Base-by-base conservation (phyloP, 1,140 invertebrate species). In the Cyclina sinensis region DNA sequence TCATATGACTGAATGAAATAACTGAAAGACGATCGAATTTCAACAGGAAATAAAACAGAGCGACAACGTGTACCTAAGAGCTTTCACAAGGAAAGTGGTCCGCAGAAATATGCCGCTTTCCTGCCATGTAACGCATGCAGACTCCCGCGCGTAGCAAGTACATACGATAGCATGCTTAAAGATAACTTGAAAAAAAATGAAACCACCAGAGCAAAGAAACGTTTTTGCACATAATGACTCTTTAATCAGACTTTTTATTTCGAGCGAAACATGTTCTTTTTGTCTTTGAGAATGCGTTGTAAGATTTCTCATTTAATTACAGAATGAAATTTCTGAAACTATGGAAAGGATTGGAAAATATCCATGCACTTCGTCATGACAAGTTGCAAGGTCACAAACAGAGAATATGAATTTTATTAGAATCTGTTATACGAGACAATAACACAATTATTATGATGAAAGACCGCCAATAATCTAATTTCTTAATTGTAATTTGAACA, bases 11-110 rank as follows among this genome's bases (percentile, higher is more conserved):
- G 37, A 65, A 82, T 43, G 27, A 32, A 68, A 65, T 82, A 18
- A 68, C 43, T 65, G 37, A 82, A 46, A 39, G 21, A 30, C 7
- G 27, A 82, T 82, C 57, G 80, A 82, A 65, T 82, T 82, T 65
- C 80, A 48, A 79, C 54, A 9, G 24, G 14, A 27, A 79, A 27
- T 16, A 12, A 16, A 16, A 46, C 30, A 54, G 7, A 54, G 46
- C 27, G 16, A 79, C 27, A 51, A 32, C 30, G 35, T 57, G 54
- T 54, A 30, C n/a, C 16, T 43, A 7, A 4, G 43, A 43, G 43
- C 43, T 43, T 43, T 43, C 14, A 43, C 43, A 43, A 14, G 4
- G 43, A 43, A 43, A 43, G 43, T 14, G 4, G 43, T 43, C 43
- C 43, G 14, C 43, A 43, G 43, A 43, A n/a, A n/a, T n/a, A n/a